Base-by-base conservation (phyloP, 2,113 vertebrate species). In the Paradisaea rubra region DNA sequence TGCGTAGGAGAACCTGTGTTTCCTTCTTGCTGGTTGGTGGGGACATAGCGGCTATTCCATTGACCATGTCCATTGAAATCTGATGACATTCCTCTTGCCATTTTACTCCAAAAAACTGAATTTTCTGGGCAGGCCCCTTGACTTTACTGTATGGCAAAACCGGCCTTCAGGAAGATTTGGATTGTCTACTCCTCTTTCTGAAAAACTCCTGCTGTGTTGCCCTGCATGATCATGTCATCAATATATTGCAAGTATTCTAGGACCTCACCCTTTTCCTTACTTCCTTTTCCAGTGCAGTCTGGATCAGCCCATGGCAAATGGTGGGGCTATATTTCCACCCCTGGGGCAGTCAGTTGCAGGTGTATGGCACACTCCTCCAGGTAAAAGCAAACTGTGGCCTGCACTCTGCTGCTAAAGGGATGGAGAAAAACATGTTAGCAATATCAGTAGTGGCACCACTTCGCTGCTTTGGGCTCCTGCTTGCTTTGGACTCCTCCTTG, bases 391-490 rank as follows among this genome's bases (percentile, higher is more conserved):
- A 27, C 14, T 31, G 42, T 64, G 42, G 22, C 42, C 35, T 88
- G 50, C 9, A 19, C 3, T 20, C 31, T 57, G 8, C 59, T 80
- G 42, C 59, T 49, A 33, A 31, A 50, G 50, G 31, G 31, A 3
- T 25, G 25, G 50, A 42, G 25, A 31, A 50, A 11, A 72, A 28
- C 9, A 14, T 7, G 5, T 49, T 47, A 18, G 21, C 30, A 31
- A 0, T 42, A 19, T 49, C 9, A 23, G 1, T 35, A 13, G 19
- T 54, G 45, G 4, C 24, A 41, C 19, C n/a, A n/a, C 15, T 16
- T 45, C 5, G 1, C 64, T 61, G 23, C 28, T 37, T 78, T 39
- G 39, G 39, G 5, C 11, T 39, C 39, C 37, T 37, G 37, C 37
- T 37, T 61, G 23, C 28, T 37, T 78, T 39, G 39, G 39, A 12